A percentile compares a stretch with the other conserved stretches of the same genome.
Evolutionary conservation across 2,888 invertebrate genomes (phyloP).

Genomic region (Lysandra bellargus): DNA sequence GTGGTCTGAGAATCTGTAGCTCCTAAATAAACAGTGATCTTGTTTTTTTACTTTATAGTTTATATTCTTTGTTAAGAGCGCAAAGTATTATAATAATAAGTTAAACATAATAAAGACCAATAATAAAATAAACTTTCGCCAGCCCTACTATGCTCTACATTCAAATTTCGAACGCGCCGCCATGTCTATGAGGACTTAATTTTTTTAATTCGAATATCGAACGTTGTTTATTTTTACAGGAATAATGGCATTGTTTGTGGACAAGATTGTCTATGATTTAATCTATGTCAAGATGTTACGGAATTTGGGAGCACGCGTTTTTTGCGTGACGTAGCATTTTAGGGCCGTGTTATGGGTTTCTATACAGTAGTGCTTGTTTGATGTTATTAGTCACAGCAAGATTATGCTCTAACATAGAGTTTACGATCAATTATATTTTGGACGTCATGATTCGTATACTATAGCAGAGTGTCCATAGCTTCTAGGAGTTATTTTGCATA

Average conservation of each 20-base stretch:
- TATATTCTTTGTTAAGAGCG: too few species aligned
- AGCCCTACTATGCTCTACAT: slow-evolving; percentile 63
- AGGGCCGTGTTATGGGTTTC: slow-evolving; percentile 31
- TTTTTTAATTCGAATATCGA: slow-evolving; percentile 59
- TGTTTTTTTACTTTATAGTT: too few species aligned
- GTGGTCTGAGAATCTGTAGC: too few species aligned
- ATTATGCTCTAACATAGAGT: neutral
- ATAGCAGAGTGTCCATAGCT: neutral
- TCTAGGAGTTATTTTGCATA: neutral
- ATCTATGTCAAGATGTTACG: slow-evolving; percentile 54
- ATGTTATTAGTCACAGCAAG: slow-evolving; percentile 31
- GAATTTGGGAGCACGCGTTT: slow-evolving; percentile 58
- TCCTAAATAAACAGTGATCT: too few species aligned
- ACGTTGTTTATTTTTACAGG: slow-evolving; percentile 66
- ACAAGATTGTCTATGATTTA: slow-evolving; percentile 66
- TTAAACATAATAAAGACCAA: neutral
- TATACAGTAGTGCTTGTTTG: slow-evolving; percentile 39
- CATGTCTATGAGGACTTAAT: slow-evolving; percentile 57
- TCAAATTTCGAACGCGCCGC: slow-evolving; percentile 61
- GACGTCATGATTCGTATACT: neutral
- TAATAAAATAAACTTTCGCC: slow-evolving; percentile 36
- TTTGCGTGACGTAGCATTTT: slow-evolving; percentile 63
- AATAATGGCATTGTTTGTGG: slow-evolving; percentile 76
- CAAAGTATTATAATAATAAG: too few species aligned
- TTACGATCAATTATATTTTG: slow-evolving; percentile 19